phyloP scores from a whole-genome alignment of 1,140 invertebrate species.

The Batillaria attramentaria region DNA sequence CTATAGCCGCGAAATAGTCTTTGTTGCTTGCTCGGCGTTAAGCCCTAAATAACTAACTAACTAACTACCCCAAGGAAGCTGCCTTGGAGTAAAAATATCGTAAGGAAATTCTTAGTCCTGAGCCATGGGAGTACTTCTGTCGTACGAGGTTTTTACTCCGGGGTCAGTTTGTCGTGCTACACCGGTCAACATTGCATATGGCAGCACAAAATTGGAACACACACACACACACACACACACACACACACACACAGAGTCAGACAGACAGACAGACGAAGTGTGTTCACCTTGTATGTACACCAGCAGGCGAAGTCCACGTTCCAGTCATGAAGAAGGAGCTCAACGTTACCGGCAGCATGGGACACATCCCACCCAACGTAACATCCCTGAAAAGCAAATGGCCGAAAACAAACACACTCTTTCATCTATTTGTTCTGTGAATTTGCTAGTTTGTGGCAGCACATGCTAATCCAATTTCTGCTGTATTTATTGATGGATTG shows the following conservation, averaged over 20 bases:
- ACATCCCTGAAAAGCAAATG: conserved; percentile 72
- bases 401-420: background rate
- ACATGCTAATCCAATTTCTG: background rate
- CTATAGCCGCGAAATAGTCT: too few species aligned
- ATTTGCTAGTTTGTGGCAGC: too few species aligned
- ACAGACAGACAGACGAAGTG: too few species aligned
- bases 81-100: background rate
- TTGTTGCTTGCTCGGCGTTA: too few species aligned
- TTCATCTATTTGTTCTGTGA: too few species aligned
- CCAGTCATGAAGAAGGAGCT: conserved; percentile 77
- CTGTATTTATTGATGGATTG: background rate
- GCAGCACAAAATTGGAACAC: too few species aligned
- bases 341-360: conserved; percentile 79
- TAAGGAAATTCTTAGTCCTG: background rate
- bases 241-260: background rate
- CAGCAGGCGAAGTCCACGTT: conserved; percentile 79
- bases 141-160: too few species aligned
- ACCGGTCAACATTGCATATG: too few species aligned
- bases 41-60: background rate
- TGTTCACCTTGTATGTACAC: conserved; percentile 80
- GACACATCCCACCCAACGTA: conserved; percentile 79
- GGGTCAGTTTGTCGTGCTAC: too few species aligned
- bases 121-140: background rate
- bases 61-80: background rate
- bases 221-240: background rate